Conservation (phyloP, 2,113 vertebrate genomes). For the Himantopus leucocephalus region DNA sequence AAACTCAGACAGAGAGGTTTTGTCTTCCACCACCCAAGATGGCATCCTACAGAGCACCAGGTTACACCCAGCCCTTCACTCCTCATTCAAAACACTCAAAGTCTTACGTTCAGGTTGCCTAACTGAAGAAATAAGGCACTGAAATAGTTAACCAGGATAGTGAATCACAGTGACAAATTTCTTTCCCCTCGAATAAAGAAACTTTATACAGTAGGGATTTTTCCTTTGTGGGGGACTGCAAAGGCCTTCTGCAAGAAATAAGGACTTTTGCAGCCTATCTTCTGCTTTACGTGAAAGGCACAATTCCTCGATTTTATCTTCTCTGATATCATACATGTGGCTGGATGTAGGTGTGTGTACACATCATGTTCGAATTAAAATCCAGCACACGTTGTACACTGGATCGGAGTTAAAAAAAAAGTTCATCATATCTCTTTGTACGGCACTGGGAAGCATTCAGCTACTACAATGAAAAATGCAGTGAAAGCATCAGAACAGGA, state of each 20-base stretch:
- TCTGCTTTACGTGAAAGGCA: background rate
- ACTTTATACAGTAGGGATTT: background rate
- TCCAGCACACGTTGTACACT: background rate
- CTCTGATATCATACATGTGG: background rate
- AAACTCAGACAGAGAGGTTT: background rate
- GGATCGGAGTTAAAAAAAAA: background rate
- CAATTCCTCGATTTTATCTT: background rate
- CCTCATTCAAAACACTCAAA: background rate
- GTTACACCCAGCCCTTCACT: background rate
- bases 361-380: background rate
- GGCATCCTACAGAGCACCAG: background rate
- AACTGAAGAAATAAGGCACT: background rate
- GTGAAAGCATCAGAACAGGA: background rate
- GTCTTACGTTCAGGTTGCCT: background rate
- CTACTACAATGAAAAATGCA: background rate
- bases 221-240: background rate
- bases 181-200: background rate
- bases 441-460: background rate
- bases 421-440: background rate
- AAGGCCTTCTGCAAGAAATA: background rate
- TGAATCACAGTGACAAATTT: background rate
- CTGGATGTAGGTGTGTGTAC: background rate
- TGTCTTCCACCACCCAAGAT: background rate
- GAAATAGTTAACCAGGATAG: background rate
- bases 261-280: background rate